Evolutionary conservation across 2,113 vertebrate species (phyloP).

Genomic region (Rhinoptilus africanus): DNA sequence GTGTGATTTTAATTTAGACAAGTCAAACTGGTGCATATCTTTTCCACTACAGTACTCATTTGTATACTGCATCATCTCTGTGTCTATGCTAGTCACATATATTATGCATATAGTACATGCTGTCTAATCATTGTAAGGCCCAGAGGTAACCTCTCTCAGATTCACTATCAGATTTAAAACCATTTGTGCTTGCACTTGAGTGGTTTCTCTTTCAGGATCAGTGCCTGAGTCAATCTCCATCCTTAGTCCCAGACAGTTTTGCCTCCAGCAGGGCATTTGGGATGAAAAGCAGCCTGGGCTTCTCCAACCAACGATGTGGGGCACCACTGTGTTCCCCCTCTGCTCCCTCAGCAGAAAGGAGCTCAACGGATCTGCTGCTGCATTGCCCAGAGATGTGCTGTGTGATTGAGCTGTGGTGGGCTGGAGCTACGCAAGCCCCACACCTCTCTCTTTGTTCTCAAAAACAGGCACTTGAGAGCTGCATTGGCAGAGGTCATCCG

Average conservation of each 20-base stretch:
- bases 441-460: rapidly evolving
- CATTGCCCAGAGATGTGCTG: background rate
- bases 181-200: background rate
- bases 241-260: background rate
- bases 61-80: background rate
- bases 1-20: background rate
- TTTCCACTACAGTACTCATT: background rate
- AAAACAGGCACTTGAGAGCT: background rate
- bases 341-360: background rate
- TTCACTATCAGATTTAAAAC: background rate
- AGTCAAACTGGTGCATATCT: background rate
- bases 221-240: background rate
- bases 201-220: background rate
- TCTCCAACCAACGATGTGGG: background rate
- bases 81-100: background rate
- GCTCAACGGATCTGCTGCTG: background rate
- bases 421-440: background rate
- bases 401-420: background rate
- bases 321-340: background rate
- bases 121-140: background rate
- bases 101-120: conserved; percentile 15
- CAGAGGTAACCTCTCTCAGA: background rate
- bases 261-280: background rate
- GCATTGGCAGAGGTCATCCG: background rate
- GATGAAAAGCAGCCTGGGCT: background rate